Conservation (phyloP, 2,888 invertebrate species). For the Apodemia mormo region DNA sequence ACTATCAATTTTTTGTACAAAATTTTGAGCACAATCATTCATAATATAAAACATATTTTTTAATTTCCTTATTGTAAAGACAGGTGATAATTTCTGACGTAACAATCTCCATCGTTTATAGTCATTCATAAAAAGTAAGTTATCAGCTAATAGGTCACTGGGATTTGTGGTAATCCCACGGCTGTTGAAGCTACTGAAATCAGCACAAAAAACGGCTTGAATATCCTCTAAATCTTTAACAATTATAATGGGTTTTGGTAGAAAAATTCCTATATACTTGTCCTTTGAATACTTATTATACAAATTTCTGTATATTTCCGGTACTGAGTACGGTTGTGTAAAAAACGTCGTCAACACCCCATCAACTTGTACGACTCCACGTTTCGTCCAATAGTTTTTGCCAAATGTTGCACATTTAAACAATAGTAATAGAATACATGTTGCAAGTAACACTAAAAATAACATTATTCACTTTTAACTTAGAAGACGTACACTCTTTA, state of each 20-base stretch:
- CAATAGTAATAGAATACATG: conserved; percentile 16
- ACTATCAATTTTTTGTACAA: conserved; percentile 45
- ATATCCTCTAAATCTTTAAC: conserved; percentile 50
- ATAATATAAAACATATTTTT: conserved; percentile 63
- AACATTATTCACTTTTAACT: neutral
- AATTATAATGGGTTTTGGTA: conserved; percentile 41
- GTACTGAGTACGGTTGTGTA: conserved; percentile 27
- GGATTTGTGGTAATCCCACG: conserved; percentile 48
- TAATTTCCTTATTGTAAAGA: conserved; percentile 60
- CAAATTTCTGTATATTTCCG: conserved; percentile 32
- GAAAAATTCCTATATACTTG: conserved; percentile 28
- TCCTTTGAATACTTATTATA: conserved; percentile 30
- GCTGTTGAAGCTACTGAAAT: conserved; percentile 51
- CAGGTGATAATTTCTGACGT: conserved; percentile 59
- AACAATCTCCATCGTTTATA: conserved; percentile 61
- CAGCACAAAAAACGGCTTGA: conserved; percentile 45
- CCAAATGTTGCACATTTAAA: conserved; percentile 19
- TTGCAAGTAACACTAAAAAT: neutral
- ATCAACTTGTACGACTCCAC: conserved; percentile 31
- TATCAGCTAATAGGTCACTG: conserved; percentile 51
- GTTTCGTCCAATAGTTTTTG: conserved; percentile 33
- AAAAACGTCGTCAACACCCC: conserved; percentile 32
- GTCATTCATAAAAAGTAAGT: conserved; percentile 49
- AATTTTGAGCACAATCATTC: conserved; percentile 55
- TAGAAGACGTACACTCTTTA: neutral